Evolutionary conservation across 2,797 vertebrate species (phyloP).

Genomic region (Pangasius djambal): DNA sequence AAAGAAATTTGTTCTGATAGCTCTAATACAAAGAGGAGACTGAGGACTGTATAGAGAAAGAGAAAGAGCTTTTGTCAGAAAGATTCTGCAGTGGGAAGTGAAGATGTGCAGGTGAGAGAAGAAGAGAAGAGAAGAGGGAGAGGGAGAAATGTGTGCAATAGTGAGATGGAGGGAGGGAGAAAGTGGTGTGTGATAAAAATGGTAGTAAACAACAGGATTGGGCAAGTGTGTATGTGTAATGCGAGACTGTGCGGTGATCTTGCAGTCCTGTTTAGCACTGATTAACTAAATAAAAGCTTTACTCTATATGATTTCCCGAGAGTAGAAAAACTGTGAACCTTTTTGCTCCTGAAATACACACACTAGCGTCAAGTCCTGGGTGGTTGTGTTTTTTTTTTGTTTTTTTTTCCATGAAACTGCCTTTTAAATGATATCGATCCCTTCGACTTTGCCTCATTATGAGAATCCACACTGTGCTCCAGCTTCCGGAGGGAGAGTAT

Average conservation of each 20-base stretch:
- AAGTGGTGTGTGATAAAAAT: constrained; percentile 44
- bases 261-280: not conserved
- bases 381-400: not conserved
- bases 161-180: constrained; percentile 40
- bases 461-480: constrained; percentile 18
- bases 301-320: not conserved
- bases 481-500: constrained; percentile 27
- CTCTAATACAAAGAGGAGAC: not conserved
- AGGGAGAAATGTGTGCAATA: constrained; percentile 37
- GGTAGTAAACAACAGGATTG: constrained; percentile 42
- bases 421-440: constrained; percentile 24
- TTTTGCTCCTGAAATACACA: not conserved
- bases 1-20: not conserved
- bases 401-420: not conserved
- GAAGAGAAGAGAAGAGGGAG: constrained; percentile 22
- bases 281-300: not conserved
- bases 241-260: constrained; percentile 13
- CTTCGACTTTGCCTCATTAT: constrained; percentile 20
- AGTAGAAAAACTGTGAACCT: not conserved
- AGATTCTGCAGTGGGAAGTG: constrained; percentile 14
- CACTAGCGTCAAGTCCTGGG: not conserved
- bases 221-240: constrained; percentile 22
- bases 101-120: constrained; percentile 29
- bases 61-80: constrained; percentile 9
- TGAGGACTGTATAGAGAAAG: not conserved